Percentiles rank a stretch among this genome's conserved stretches.
Conservation (phyloP, 2,888 invertebrate species). For the Pteria penguin region DNA sequence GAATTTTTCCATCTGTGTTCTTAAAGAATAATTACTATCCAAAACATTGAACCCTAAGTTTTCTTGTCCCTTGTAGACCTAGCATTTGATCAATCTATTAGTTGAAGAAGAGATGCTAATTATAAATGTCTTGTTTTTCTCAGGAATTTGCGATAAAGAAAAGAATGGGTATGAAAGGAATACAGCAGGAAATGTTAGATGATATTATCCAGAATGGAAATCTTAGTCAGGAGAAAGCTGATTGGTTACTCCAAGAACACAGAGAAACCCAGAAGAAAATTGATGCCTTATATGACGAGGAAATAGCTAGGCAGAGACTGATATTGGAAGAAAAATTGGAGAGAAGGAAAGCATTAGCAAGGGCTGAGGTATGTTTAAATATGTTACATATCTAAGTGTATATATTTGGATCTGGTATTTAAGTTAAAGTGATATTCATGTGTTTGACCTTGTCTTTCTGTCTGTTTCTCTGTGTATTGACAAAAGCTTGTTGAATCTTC, state of each 20-base stretch:
- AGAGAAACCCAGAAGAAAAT: slow-evolving; percentile 66
- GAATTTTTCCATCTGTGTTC: no score
- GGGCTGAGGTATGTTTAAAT: slow-evolving; percentile 64
- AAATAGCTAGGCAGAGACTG: slow-evolving; percentile 76
- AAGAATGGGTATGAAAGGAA: slow-evolving; percentile 73
- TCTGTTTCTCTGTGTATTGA: neutral
- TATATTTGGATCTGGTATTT: neutral
- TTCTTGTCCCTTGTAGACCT: no score
- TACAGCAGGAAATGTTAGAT: slow-evolving; percentile 68
- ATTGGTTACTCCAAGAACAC: slow-evolving; percentile 77
- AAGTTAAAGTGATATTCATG: neutral
- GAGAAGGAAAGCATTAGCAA: slow-evolving; percentile 72
- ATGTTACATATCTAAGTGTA: no score
- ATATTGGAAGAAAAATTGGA: slow-evolving; percentile 77
- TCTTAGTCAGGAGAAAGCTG: slow-evolving; percentile 69
- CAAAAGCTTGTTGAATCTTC: neutral
- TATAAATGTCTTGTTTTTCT: no score
- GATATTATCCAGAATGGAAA: slow-evolving; percentile 63
- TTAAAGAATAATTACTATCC: no score
- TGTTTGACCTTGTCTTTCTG: neutral
- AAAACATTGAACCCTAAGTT: no score
- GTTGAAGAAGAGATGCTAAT: no score
- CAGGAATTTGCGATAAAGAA: slow-evolving; percentile 75
- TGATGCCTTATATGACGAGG: slow-evolving; percentile 75
- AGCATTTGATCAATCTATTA: no score